A percentile compares a stretch with the other conserved stretches of the same genome.
Conservation (phyloP, 2,113 vertebrate genomes). For the Mirza zaza region DNA sequence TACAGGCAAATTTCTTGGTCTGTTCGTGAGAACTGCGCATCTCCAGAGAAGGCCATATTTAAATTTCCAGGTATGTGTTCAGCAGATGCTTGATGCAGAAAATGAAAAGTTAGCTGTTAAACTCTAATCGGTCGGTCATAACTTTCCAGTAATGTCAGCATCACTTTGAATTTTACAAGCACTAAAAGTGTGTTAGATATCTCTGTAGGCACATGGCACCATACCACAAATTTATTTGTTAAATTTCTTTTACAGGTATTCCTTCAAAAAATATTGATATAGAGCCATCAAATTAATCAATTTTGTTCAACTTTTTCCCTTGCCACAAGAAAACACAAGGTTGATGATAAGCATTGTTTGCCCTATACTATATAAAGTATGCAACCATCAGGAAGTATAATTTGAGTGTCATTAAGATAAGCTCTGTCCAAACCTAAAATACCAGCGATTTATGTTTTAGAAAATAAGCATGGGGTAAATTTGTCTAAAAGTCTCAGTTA, state of each 20-base stretch:
- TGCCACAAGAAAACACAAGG: not conserved
- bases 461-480: not conserved
- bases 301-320: not conserved
- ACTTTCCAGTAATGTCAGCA: slow-evolving; percentile 44
- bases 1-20: not conserved
- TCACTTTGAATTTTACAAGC: slow-evolving; percentile 24
- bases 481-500: not conserved
- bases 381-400: not conserved
- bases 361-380: not conserved
- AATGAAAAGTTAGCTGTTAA: slow-evolving; percentile 55
- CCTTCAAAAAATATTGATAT: not conserved
- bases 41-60: slow-evolving; percentile 37
- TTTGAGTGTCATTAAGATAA: slow-evolving; percentile 3
- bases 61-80: slow-evolving; percentile 46
- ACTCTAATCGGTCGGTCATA: not conserved
- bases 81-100: slow-evolving; percentile 14
- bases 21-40: slow-evolving; percentile 2
- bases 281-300: not conserved
- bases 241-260: slow-evolving; percentile 32
- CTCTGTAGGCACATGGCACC: not conserved
- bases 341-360: not conserved
- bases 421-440: not conserved
- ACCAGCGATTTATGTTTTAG: not conserved
- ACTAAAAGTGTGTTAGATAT: slow-evolving; percentile 33
- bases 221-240: not conserved